Percentiles rank a stretch among this genome's conserved stretches.
Conservation (phyloP, 2,888 invertebrate genomes). For the Drosophila mercatorum region DNA sequence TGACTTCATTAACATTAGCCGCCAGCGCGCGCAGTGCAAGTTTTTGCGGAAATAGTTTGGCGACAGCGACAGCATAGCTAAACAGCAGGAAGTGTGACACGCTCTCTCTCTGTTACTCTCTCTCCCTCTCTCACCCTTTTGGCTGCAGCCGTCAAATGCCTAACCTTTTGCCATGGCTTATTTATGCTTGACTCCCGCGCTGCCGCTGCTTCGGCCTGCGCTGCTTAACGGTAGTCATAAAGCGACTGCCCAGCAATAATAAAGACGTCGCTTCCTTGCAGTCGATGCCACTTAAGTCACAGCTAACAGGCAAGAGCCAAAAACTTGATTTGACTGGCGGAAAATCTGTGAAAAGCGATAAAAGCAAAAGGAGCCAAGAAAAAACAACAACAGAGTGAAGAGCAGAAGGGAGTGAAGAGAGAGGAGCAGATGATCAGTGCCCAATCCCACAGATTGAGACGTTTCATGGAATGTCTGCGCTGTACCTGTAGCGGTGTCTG, state of each 20-base stretch:
- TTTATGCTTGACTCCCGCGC: conserved; percentile 65
- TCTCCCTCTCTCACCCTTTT: not conserved
- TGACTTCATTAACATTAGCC: conserved; percentile 77
- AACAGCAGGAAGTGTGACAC: conserved; percentile 58
- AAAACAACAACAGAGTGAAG: not conserved
- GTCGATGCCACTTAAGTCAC: conserved; percentile 57
- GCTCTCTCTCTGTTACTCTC: not conserved
- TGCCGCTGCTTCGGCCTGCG: conserved; percentile 12
- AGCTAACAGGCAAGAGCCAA: conserved; percentile 23
- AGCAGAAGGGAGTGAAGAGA: not conserved
- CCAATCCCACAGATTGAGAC: conserved; percentile 46
- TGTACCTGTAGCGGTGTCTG: conserved; percentile 10
- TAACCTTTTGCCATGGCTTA: conserved; percentile 52
- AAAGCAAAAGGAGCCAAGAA: conserved; percentile 57
- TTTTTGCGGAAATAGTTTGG: conserved; percentile 68
- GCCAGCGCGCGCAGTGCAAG: conserved; percentile 38
- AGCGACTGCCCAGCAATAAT: conserved; percentile 47
- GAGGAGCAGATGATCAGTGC: conserved; percentile 1
- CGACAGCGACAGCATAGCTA: conserved; percentile 49
- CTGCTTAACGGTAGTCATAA: conserved; percentile 75
- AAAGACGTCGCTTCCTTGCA: conserved; percentile 45
- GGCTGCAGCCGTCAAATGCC: conserved; percentile 53
- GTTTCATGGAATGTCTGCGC: conserved; percentile 60
- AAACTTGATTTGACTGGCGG: conserved; percentile 64
- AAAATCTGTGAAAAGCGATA: conserved; percentile 79